Base-by-base conservation (phyloP, 1,140 invertebrate genomes). In the Brachionus paranguensis region DNA sequence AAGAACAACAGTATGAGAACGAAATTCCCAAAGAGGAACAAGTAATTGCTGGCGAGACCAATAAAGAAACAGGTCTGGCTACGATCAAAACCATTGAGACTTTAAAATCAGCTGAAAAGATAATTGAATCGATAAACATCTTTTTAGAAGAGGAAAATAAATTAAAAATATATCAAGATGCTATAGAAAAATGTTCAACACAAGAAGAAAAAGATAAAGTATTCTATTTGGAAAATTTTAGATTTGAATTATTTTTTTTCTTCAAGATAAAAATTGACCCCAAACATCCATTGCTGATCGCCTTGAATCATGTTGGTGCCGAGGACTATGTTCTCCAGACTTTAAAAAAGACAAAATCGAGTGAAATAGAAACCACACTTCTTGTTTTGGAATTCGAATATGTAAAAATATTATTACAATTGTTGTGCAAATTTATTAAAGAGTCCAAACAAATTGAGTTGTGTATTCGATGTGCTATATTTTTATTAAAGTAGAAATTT, bases 11-110 rank as follows among this genome's bases (percentile, higher is more conserved):
- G 81, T 86, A 86, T 85, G 88, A 88, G 60, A 87, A 88, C 37
- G 78, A 86, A 11, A 84, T 94, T 64, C 92, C 92, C 12, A 94
- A 93, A 3, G 93, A 92, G 0, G 93, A 94, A 86, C 91, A 91
- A 83, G 91, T 90, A 43, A 88, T 92, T 41, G 86, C 89, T 47
- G 90, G 90, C 6, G 91, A 92, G 85, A 87, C 86, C 3, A 89
- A 90, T 84, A 92, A 93, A 12, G 93, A 94, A 85, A 91, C 95
- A 29, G 93, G 92, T 50, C 90, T 97, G 86, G 93, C 96, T 3
- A 93, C 94, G 0, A 94, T 93, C 85, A 96, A 96, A 91, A 97
- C 95, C 0, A 91, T 95, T 14, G 94, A 95, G 68, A 95, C 94
- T 85, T 94, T 98, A 88, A 95, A 93, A 91, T 94, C 93, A 78